Percentiles rank a stretch among this genome's conserved stretches.
Conservation (phyloP, 1,140 invertebrate genomes). For the Drosophila truncata region DNA sequence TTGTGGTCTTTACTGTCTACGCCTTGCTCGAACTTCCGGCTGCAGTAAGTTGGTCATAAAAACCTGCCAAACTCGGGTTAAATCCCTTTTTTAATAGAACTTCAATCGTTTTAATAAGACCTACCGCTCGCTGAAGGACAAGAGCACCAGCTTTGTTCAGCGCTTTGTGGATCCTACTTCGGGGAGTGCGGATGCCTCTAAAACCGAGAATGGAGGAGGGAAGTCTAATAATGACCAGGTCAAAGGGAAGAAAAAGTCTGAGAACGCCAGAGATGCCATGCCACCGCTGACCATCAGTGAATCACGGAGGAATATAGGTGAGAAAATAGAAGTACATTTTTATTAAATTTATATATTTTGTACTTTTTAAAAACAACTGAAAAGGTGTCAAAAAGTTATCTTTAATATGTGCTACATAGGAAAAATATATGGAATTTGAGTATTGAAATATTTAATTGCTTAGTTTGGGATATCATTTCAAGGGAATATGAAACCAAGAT, state of each 20-base stretch:
- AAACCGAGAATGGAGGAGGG: conserved; percentile 37
- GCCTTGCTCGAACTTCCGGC: conserved; percentile 88
- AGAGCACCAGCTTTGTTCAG: conserved; percentile 71
- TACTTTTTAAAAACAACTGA: too few relatives aligned
- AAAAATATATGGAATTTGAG: too few relatives aligned
- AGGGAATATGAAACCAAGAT: background rate
- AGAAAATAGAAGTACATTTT: background rate
- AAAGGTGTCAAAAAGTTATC: background rate
- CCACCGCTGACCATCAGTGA: conserved; percentile 78
- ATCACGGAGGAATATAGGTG: conserved; percentile 79
- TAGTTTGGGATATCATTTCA: too few relatives aligned
- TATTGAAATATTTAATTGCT: too few relatives aligned
- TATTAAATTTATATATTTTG: background rate
- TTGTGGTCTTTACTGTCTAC: conserved; percentile 91
- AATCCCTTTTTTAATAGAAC: conserved; percentile 61
- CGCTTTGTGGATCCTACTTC: conserved; percentile 60
- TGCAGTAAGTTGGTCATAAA: conserved; percentile 59
- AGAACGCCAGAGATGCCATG: conserved; percentile 68
- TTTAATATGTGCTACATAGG: background rate
- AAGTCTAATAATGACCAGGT: conserved; percentile 22
- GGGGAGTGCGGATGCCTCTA: conserved; percentile 22
- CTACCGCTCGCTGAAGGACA: conserved; percentile 78
- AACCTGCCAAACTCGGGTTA: background rate
- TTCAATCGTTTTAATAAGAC: conserved; percentile 84
- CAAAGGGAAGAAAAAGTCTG: conserved; percentile 64